Evolutionary conservation across 2,797 vertebrate genomes (phyloP).

Genomic region (Thunnus albacares): DNA sequence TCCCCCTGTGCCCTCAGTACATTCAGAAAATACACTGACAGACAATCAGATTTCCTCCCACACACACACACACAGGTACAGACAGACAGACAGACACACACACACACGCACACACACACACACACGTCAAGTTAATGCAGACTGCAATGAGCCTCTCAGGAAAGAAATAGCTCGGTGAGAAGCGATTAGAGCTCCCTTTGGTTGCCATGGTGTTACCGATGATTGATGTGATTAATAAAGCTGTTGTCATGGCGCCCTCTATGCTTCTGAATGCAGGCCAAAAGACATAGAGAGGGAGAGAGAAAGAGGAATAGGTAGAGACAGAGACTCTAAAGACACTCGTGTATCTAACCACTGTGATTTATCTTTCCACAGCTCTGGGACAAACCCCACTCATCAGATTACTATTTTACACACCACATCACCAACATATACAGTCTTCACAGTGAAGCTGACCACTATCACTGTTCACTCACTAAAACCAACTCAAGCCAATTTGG

Average conservation of each 20-base stretch:
- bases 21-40: constrained; percentile 56
- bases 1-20: constrained; percentile 34
- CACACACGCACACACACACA: constrained; percentile 46
- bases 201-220: constrained; percentile 79
- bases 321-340: constrained; percentile 62
- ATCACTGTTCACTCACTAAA: constrained; percentile 26
- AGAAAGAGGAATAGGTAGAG: constrained; percentile 45
- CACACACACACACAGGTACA: constrained; percentile 32
- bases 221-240: constrained; percentile 90
- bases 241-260: constrained; percentile 79
- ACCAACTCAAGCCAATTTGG: constrained; percentile 35
- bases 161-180: constrained; percentile 76
- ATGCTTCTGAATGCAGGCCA: constrained; percentile 72
- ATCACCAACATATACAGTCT: constrained; percentile 42
- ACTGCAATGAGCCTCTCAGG: constrained; percentile 73
- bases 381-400: constrained; percentile 66
- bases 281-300: constrained; percentile 47
- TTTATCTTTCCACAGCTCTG: constrained; percentile 63
- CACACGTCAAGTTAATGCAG: constrained; percentile 70
- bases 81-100: constrained; percentile 48
- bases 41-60: constrained; percentile 68
- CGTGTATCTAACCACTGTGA: constrained; percentile 62
- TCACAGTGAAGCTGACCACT: constrained; percentile 22
- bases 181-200: constrained; percentile 80
- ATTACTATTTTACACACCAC: constrained; percentile 69